These are phyloP conservation scores for Aurelia aurita complex sp. Pacific DNA, from an alignment of 30 jellyfish, hydroid and myxozoan genomes.

Conservation along the genomic window DNA sequence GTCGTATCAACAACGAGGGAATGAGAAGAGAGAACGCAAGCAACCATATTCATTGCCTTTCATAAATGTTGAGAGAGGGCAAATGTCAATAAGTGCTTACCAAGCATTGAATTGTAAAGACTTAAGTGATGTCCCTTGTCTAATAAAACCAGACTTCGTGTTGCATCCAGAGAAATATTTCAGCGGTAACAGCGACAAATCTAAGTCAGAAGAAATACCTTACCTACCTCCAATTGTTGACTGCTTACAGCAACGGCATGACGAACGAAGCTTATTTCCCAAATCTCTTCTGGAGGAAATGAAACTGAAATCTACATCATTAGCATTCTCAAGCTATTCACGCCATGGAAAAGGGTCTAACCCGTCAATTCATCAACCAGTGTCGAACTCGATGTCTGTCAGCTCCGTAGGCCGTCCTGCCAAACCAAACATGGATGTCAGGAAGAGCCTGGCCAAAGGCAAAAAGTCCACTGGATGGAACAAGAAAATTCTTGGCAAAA, in stretches of 20 bases:
- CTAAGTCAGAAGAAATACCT: slow-evolving; percentile 57
- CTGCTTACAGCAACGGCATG: slow-evolving; percentile 72
- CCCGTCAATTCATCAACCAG: slow-evolving; percentile 12
- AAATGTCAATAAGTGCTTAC: slow-evolving; percentile 53
- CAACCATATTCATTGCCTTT: slow-evolving; percentile 81
- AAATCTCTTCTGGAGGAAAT: slow-evolving; percentile 79
- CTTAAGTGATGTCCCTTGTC: slow-evolving; percentile 34
- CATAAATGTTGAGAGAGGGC: slow-evolving; percentile 57
- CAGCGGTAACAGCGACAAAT: slow-evolving; percentile 27
- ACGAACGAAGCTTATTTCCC: slow-evolving; percentile 81
- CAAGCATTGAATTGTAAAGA: slow-evolving; percentile 70
- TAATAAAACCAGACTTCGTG: slow-evolving; percentile 86
- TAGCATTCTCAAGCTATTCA: slow-evolving; percentile 52
- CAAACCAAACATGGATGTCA: slow-evolving; percentile 16
- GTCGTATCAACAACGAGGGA: slow-evolving; percentile 67
- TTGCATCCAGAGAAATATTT: slow-evolving; percentile 85
- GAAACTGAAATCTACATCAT: slow-evolving; percentile 76
- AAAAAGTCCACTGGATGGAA: slow-evolving; percentile 55
- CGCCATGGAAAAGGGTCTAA: slow-evolving; percentile 44
- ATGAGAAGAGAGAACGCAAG: slow-evolving; percentile 73
- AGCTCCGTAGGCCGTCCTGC: slow-evolving; percentile 15
- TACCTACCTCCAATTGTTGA: slow-evolving; percentile 70
- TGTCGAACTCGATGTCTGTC: slow-evolving; percentile 30
- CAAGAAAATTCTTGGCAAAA: slow-evolving; percentile 45
- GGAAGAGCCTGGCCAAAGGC: slow-evolving; percentile 35